Evolutionary conservation across 2,888 invertebrate genomes (phyloP), one percentile per base, ranked within the genome.

Genomic region (Sthenelais limicola): DNA sequence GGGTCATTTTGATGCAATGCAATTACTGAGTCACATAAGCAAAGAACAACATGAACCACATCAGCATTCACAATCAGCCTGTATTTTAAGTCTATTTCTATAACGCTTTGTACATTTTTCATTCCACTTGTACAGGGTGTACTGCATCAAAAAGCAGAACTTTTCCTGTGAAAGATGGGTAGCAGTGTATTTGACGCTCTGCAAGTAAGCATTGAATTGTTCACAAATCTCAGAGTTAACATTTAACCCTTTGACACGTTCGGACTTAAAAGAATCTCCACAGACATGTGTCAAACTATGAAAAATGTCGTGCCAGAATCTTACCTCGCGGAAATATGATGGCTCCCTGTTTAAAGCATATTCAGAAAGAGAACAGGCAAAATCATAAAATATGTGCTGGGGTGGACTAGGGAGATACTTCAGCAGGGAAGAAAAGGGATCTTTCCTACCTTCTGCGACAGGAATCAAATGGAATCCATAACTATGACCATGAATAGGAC

Each of bases 41-140:
- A n/a, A n/a, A n/a, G n/a, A n/a, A 43, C 9, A 12, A 43, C n/a
- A n/a, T n/a, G n/a, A n/a, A n/a, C n/a, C n/a, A n/a, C n/a, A n/a
- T n/a, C n/a, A n/a, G n/a, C n/a, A n/a, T n/a, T n/a, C n/a, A n/a
- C 43, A 43, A 9, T 43, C 18, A 43, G 9, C 43, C 18, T 43
- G 9, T 43, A 43, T 43, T 18, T 43, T 9, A 43, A 43, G 9
- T 18, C 18, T 43, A 12, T 43, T 43, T 18, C 18, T 18, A 43
- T 18, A 43, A 43, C 18, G 18, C 43, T 9, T 18, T 43, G 43
- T 43, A 18, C 43, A 43, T 43, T 43, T 43, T 43, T 18, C 18
- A 18, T 43, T 43, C 43, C 43, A 43, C 43, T 43, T 43, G 43
- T 43, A 43, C 43, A 43, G 43, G 18, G 43, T 43, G 43, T 43